Percentiles rank a stretch among this genome's conserved stretches.
Evolutionary conservation across 2,888 invertebrate genomes (phyloP).

Genomic region (Orthonevra nobilis): DNA sequence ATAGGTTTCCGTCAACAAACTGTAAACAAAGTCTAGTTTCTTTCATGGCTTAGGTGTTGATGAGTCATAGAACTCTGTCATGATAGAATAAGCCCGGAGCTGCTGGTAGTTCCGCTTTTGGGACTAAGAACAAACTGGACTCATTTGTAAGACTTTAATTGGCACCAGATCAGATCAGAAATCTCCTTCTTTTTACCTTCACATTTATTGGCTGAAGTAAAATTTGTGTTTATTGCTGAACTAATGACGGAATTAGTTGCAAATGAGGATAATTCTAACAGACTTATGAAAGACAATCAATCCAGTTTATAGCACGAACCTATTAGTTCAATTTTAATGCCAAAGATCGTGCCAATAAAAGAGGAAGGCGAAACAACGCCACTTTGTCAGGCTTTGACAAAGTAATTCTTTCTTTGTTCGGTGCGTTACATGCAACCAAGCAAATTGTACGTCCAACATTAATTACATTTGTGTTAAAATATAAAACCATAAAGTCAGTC

Average conservation of each 20-base stretch:
- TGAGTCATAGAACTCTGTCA: slow-evolving; percentile 45
- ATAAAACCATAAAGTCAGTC: slow-evolving; percentile 52
- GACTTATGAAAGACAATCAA: slow-evolving; percentile 30
- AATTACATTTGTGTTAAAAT: slow-evolving; percentile 28
- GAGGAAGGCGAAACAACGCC: too few species aligned
- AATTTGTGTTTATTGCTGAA: slow-evolving; percentile 17
- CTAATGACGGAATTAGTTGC: neutral
- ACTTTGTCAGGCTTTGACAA: too few species aligned
- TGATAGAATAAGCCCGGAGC: neutral
- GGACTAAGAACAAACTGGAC: neutral
- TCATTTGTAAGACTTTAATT: neutral
- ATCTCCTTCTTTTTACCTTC: too few species aligned
- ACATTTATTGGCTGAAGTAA: too few species aligned
- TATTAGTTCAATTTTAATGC: slow-evolving; percentile 61
- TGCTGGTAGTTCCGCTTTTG: slow-evolving; percentile 42
- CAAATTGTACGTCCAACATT: slow-evolving; percentile 18
- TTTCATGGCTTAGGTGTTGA: neutral
- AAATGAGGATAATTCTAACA: neutral
- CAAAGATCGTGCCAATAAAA: slow-evolving; percentile 20
- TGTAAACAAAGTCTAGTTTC: slow-evolving; percentile 1
- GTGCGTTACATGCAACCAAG: slow-evolving; percentile 32
- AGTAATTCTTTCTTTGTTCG: too few species aligned
- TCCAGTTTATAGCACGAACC: slow-evolving; percentile 50
- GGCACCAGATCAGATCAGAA: slow-evolving; percentile 25
- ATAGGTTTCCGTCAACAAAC: slow-evolving; percentile 62